Conservation (phyloP, 2,888 invertebrate genomes). For the Dynastes hyllus region DNA sequence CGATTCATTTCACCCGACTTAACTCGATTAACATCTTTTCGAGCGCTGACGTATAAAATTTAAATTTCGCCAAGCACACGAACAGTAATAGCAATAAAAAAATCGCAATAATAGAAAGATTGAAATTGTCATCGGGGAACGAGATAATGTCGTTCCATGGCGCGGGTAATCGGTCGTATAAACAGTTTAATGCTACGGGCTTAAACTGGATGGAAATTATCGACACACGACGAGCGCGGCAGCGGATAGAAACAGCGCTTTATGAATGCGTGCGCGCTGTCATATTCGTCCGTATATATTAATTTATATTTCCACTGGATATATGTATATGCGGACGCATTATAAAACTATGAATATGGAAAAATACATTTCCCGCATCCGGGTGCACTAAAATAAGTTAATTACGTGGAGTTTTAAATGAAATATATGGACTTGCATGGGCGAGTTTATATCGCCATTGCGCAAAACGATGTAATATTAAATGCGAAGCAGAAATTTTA, state of each 20-base stretch:
- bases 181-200: constrained; percentile 29
- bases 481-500: no score
- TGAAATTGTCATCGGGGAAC: constrained; percentile 5
- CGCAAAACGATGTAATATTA: background rate
- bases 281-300: background rate
- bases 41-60: no score
- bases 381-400: constrained; percentile 40
- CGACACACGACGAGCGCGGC: constrained; percentile 16
- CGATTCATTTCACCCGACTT: no score
- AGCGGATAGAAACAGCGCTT: background rate
- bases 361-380: constrained; percentile 36
- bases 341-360: constrained; percentile 42
- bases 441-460: constrained; percentile 19
- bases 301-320: constrained; percentile 8
- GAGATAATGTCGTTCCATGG: background rate
- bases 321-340: background rate
- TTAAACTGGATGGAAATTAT: constrained; percentile 38
- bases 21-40: no score
- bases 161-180: constrained; percentile 20
- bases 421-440: constrained; percentile 16
- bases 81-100: background rate
- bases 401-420: constrained; percentile 40
- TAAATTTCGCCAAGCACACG: background rate
- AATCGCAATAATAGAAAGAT: constrained; percentile 4
- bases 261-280: no score